phyloP scores from a whole-genome alignment of 2,113 vertebrate species.

The Tyrannus savana region DNA sequence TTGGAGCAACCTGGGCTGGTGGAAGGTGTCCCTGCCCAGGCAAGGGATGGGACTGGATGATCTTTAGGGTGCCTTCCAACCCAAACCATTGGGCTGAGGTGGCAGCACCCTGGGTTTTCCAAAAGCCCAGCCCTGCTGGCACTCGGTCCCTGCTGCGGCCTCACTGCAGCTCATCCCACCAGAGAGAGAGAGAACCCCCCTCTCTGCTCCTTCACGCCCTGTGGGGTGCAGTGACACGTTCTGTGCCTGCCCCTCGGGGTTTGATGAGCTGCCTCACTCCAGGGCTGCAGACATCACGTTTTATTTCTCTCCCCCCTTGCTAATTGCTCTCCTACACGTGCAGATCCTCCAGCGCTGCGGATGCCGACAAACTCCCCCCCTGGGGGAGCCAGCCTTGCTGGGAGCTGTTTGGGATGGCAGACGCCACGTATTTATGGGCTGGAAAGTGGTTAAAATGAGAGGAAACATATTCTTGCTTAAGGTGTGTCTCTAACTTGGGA shows the following conservation, averaged over 20 bases:
- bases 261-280: not conserved
- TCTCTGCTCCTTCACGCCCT: not conserved
- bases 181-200: not conserved
- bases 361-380: not conserved
- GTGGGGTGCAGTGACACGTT: not conserved
- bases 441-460: conserved; percentile 2
- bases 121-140: not conserved
- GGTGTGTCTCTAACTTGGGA: conserved; percentile 62
- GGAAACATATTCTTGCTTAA: conserved; percentile 55
- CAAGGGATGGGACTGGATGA: not conserved
- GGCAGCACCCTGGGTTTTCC: not conserved
- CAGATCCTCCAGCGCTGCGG: not conserved
- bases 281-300: not conserved
- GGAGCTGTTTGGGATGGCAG: conserved; percentile 24
- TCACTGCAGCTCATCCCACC: accelerated
- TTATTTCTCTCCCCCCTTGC: not conserved
- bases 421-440: not conserved
- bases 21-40: not conserved
- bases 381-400: not conserved
- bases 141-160: accelerated
- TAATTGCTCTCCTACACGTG: not conserved
- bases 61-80: not conserved
- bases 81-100: not conserved
- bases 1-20: not conserved
- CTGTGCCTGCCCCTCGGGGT: not conserved